Conservation (phyloP, 2,113 vertebrate genomes). For the Centropristis striata region DNA sequence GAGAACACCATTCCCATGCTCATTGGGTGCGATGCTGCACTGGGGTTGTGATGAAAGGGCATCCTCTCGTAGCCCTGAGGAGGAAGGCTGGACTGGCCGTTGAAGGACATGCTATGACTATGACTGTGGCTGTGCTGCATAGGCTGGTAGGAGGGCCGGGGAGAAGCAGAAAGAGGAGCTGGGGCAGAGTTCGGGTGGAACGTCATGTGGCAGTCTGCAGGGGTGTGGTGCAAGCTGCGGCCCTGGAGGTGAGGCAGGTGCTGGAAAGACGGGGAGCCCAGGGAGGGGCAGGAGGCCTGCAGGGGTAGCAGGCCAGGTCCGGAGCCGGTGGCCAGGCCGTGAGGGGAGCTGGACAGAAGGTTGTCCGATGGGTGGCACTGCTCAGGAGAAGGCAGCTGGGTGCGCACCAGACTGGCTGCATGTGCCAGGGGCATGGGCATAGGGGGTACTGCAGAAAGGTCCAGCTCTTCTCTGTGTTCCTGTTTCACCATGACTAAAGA, state of each 20-base stretch:
- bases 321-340: conserved; percentile 89
- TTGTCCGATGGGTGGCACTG: conserved; percentile 89
- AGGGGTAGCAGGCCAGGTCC: conserved; percentile 89
- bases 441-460: conserved; percentile 87
- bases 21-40: conserved; percentile 87
- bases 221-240: conserved; percentile 88
- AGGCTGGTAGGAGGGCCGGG: conserved; percentile 90
- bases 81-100: conserved; percentile 92
- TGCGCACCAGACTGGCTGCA: conserved; percentile 83
- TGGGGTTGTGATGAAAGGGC: conserved; percentile 90
- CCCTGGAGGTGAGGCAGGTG: conserved; percentile 92
- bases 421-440: conserved; percentile 88
- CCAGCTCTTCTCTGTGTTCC: conserved; percentile 94
- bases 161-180: conserved; percentile 81
- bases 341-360: conserved; percentile 90
- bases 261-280: conserved; percentile 90
- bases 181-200: conserved; percentile 90
- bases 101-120: conserved; percentile 85
- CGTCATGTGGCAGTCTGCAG: conserved; percentile 91
- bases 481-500: conserved; percentile 94
- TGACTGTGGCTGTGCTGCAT: conserved; percentile 88
- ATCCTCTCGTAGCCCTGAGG: conserved; percentile 91
- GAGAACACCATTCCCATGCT: conserved; percentile 91
- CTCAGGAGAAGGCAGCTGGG: conserved; percentile 92
- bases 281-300: conserved; percentile 85